Conservation (phyloP, 1,140 invertebrate species). For the Philaenus spumarius region DNA sequence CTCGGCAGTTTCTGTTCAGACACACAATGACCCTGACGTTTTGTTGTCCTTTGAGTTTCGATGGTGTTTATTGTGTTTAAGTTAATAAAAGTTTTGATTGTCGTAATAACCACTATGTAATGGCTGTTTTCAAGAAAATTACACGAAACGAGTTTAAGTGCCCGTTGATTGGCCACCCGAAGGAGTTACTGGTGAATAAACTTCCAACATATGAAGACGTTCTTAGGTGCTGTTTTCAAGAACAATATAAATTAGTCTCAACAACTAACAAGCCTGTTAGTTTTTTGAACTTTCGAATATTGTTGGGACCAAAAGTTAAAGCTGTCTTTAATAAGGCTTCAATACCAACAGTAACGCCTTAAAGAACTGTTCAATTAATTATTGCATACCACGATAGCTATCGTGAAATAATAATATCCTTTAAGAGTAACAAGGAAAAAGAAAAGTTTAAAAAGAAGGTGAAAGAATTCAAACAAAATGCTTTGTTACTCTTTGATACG, state of each 20-base stretch:
- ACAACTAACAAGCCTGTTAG: slow-evolving; percentile 1
- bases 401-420: not conserved
- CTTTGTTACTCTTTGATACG: slow-evolving; percentile 1
- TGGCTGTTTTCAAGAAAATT: slow-evolving; percentile 3
- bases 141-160: not conserved
- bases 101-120: not conserved
- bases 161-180: not conserved
- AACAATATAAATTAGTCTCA: not conserved
- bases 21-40: not conserved
- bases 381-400: not conserved
- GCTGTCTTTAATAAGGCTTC: too few species aligned
- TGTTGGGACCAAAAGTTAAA: not conserved
- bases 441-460: slow-evolving; percentile 1
- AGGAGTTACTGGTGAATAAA: slow-evolving; percentile 1
- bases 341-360: slow-evolving; percentile 2
- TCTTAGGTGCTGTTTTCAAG: slow-evolving; percentile 1
- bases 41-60: not conserved
- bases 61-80: not conserved
- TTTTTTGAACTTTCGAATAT: slow-evolving; percentile 2
- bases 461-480: slow-evolving; percentile 1
- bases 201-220: too few species aligned
- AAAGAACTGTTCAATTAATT: slow-evolving; percentile 5
- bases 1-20: not conserved
- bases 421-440: too few species aligned
- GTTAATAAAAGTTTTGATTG: not conserved